Evolutionary conservation across 2,888 invertebrate species (phyloP).

Genomic region (Cancer borealis): DNA sequence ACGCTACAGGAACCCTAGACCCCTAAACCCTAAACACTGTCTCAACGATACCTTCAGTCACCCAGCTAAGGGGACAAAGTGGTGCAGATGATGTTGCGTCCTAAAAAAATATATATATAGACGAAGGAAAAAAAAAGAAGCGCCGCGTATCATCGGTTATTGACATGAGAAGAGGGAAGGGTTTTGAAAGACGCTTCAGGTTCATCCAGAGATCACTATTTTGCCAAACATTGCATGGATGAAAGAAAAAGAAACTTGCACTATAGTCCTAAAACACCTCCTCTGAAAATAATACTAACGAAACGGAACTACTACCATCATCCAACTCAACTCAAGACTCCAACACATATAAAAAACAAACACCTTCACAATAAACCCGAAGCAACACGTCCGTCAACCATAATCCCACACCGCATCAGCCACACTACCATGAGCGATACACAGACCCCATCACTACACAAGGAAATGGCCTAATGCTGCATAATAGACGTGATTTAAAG

Average conservation of each 20-base stretch:
- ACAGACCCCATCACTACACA: background rate
- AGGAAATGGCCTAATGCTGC: background rate
- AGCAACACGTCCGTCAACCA: background rate
- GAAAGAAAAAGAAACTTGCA: background rate
- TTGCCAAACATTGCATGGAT: background rate
- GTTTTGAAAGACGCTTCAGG: background rate
- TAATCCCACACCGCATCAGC: background rate
- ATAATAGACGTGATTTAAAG: background rate
- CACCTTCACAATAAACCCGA: background rate
- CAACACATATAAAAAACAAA: background rate
- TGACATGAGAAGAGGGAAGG: background rate
- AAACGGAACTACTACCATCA: background rate
- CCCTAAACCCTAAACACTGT: background rate
- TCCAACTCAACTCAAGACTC: too few relatives aligned
- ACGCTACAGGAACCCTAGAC: too few relatives aligned
- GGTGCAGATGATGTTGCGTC: background rate
- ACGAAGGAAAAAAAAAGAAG: background rate
- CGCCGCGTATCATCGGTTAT: background rate
- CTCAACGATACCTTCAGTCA: background rate
- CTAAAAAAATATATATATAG: background rate
- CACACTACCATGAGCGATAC: background rate
- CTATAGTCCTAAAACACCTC: background rate
- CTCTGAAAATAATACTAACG: background rate
- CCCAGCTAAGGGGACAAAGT: background rate
- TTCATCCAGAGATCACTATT: background rate